phyloP scores from a whole-genome alignment of 2,797 vertebrate genomes.

The Galago senegalensis region DNA sequence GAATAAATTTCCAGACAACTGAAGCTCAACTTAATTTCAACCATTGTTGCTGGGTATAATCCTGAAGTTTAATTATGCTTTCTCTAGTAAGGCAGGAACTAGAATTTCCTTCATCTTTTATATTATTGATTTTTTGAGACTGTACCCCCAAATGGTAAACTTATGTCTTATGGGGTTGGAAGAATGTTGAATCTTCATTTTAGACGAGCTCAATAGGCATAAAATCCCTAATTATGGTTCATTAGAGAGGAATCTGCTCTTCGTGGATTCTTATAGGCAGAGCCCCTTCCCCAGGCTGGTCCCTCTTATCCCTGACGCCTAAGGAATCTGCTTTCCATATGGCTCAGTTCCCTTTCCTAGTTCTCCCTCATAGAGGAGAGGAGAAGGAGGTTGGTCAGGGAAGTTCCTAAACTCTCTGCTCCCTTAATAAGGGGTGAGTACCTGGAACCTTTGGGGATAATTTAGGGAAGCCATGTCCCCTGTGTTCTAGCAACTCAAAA shows the following conservation, averaged over 20 bases:
- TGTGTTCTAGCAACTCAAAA: neutral
- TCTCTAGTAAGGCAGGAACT: neutral
- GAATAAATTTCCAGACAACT: neutral
- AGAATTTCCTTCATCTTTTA: conserved; percentile 9
- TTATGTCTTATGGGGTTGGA: neutral
- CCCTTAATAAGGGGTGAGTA: neutral
- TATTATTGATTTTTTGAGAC: conserved; percentile 61
- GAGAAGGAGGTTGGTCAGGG: neutral
- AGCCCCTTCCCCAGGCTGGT: neutral
- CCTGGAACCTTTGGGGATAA: neutral
- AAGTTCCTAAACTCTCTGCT: neutral
- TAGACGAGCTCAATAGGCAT: neutral
- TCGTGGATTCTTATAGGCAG: neutral
- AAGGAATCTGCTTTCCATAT: neutral
- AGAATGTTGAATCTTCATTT: conserved; percentile 1
- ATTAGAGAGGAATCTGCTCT: neutral
- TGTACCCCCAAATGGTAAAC: neutral
- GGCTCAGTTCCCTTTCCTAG: neutral
- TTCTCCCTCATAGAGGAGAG: neutral
- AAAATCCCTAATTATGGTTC: neutral
- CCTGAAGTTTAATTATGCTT: conserved; percentile 4
- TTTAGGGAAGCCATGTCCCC: neutral
- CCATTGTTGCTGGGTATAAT: neutral
- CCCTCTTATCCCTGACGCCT: neutral
- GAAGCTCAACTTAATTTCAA: neutral